Evolutionary conservation across 2,888 invertebrate species (phyloP).

Genomic region (Eugnorisma glareosa): DNA sequence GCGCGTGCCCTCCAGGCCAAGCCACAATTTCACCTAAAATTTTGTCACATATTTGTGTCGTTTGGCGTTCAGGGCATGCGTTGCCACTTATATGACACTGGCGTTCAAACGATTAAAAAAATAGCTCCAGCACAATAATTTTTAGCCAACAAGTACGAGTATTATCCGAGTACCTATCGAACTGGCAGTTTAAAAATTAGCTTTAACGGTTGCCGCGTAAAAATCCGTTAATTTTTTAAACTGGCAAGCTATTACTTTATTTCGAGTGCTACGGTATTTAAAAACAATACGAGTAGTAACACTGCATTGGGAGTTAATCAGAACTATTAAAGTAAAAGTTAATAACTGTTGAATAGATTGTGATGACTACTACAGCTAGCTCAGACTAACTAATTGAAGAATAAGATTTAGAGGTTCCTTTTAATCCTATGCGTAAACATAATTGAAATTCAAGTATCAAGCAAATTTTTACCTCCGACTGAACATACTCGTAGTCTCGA

Average conservation of each 20-base stretch:
- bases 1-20: no score
- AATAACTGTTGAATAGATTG: constrained; percentile 32
- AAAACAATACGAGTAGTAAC: constrained; percentile 16
- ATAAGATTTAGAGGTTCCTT: constrained; percentile 2
- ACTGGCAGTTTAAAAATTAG: no score
- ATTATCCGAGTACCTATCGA: no score
- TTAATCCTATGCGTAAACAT: constrained; percentile 15
- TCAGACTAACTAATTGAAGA: constrained; percentile 49
- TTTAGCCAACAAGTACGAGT: no score
- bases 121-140: no score
- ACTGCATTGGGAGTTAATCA: constrained; percentile 21
- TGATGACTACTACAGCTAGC: constrained; percentile 53
- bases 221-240: neutral
- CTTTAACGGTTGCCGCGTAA: constrained; percentile 14
- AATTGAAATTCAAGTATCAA: neutral
- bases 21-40: no score
- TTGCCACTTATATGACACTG: no score
- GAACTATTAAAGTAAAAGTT: constrained; percentile 36
- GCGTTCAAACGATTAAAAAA: no score
- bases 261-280: neutral
- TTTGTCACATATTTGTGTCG: no score
- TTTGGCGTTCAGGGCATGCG: no score
- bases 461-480: neutral
- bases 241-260: constrained; percentile 3
- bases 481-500: neutral